phyloP scores from a whole-genome alignment of 53 echinoderm and acorn worm species.

The Stichopus horrens region DNA sequence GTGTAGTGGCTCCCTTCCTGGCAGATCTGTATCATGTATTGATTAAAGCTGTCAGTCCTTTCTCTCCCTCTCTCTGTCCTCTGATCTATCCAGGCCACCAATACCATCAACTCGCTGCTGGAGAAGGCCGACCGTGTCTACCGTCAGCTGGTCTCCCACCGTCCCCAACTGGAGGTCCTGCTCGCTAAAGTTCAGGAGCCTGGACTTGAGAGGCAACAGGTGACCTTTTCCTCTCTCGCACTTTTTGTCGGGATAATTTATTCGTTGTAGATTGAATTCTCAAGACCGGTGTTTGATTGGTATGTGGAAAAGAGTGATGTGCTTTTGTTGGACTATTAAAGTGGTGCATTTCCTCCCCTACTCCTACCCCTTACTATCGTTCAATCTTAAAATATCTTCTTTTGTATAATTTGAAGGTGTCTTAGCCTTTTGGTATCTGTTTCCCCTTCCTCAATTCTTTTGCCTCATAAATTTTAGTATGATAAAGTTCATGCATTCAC shows the following conservation, averaged over 20 bases:
- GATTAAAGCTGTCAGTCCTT: too few species aligned
- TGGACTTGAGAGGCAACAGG: constrained; percentile 86
- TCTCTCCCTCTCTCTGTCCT: neutral
- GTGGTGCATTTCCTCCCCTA: too few species aligned
- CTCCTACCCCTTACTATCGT: too few species aligned
- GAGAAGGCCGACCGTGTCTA: constrained; percentile 98
- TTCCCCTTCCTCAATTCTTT: neutral
- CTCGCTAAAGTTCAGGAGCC: constrained; percentile 91
- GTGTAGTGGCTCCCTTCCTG: too few species aligned
- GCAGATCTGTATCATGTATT: too few species aligned
- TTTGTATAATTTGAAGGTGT: neutral
- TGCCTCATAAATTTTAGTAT: neutral
- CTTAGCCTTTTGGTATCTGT: neutral
- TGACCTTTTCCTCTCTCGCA: neutral
- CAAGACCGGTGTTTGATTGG: neutral
- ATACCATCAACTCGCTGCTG: constrained; percentile 82
- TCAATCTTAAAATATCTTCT: too few species aligned
- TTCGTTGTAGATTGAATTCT: neutral
- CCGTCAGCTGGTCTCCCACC: constrained; percentile 90
- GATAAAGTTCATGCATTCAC: neutral
- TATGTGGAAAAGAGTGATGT: neutral
- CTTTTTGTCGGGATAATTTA: neutral
- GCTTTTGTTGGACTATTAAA: too few species aligned
- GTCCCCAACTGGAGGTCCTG: constrained; percentile 89
- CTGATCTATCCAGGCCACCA: constrained; percentile 60